Evolutionary conservation across 2,888 invertebrate genomes (phyloP).

Genomic region (Sicus ferrugineus): DNA sequence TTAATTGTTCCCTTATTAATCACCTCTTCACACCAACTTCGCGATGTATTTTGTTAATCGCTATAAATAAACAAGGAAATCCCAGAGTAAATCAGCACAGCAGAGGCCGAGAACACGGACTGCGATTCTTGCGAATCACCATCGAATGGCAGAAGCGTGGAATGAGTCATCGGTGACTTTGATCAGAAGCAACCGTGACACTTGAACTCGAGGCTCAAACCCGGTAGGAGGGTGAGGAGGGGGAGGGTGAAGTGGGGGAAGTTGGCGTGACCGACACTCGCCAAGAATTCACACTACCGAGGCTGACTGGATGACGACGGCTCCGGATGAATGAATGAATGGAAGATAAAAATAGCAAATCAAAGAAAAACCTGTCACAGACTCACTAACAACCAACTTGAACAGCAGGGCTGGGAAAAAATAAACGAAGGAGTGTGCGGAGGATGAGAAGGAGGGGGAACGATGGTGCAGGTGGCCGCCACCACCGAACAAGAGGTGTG

Average conservation of each 20-base stretch:
- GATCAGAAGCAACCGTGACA: constrained; percentile 20
- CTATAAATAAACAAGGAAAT: constrained; percentile 14
- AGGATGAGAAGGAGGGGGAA: not conserved
- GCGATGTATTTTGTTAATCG: constrained; percentile 4
- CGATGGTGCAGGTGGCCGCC: not conserved
- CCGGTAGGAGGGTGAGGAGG: not conserved
- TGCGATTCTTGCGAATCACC: constrained; percentile 14
- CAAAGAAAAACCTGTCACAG: not conserved
- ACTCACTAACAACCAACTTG: not conserved
- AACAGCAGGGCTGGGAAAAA: not conserved
- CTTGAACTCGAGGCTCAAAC: constrained; percentile 15
- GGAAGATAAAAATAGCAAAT: not conserved
- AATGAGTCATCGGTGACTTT: constrained; percentile 18
- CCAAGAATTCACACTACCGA: not conserved
- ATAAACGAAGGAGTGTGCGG: not conserved
- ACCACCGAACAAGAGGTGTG: constrained; percentile 8
- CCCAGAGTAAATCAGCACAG: not conserved
- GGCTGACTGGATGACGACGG: not conserved
- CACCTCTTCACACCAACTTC: too few relatives aligned
- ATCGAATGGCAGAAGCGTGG: constrained; percentile 3
- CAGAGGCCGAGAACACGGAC: not conserved
- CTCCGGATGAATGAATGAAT: constrained; percentile 3
- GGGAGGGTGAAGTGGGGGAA: not conserved
- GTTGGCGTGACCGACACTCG: not conserved
- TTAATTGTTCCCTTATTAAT: too few relatives aligned